These are phyloP conservation scores for Bombus pascuorum DNA, from an alignment of 1,140 invertebrate genomes.

Conservation along the genomic window DNA sequence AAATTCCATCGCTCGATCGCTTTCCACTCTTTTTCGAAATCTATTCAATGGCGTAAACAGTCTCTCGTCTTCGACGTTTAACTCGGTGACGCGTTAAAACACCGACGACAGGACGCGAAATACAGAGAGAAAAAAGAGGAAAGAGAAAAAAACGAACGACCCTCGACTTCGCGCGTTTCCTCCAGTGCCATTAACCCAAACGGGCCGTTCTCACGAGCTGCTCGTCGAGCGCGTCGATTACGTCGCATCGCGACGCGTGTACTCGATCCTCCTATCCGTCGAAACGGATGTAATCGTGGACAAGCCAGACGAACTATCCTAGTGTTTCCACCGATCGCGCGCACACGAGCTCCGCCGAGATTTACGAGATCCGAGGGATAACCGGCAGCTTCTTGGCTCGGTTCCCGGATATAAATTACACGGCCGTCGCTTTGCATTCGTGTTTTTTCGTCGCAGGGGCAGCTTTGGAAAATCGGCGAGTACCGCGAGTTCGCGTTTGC, in stretches of 20 bases:
- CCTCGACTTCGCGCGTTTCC: slow-evolving; percentile 66
- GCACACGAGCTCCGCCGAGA: neutral
- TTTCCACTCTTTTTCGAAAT: neutral
- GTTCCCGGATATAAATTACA: slow-evolving; percentile 46
- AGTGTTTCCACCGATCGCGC: neutral
- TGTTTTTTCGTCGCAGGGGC: neutral
- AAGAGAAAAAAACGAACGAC: neutral
- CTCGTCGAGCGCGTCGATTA: slow-evolving; percentile 56
- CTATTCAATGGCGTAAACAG: neutral
- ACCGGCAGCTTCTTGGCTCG: slow-evolving; percentile 39
- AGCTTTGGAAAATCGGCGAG: neutral
- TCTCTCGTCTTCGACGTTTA: neutral
- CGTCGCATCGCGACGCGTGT: neutral
- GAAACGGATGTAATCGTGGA: slow-evolving; percentile 21
- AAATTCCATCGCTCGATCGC: neutral
- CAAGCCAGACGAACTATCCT: neutral
- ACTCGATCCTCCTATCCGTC: neutral
- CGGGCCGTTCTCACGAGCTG: slow-evolving; percentile 73
- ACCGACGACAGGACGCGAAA: too few species aligned
- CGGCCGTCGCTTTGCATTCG: slow-evolving; percentile 38
- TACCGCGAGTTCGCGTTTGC: neutral
- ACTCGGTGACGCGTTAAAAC: neutral
- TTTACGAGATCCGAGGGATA: slow-evolving; percentile 31
- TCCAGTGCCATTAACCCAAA: slow-evolving; percentile 68
- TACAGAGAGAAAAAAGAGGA: neutral